These are phyloP conservation scores for Typhlichthys eigenmanni DNA, from an alignment of 2,797 vertebrate genomes.

Conservation along the genomic window DNA sequence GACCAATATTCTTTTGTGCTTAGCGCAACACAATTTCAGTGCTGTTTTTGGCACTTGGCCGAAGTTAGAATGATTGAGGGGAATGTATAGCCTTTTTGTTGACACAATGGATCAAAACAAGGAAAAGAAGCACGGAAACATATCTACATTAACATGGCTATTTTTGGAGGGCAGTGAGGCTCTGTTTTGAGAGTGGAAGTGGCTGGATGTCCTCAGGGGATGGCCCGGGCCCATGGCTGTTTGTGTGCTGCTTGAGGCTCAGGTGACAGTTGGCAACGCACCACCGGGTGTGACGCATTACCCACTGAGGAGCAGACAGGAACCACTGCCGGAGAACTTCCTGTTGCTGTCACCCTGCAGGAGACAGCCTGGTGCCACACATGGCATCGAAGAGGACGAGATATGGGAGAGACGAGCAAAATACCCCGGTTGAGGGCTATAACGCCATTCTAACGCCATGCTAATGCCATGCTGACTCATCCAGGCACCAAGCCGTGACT, in stretches of 20 bases:
- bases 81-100: conserved; percentile 46
- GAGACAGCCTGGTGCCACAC: conserved; percentile 83
- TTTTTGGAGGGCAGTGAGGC: conserved; percentile 55
- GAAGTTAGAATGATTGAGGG: conserved; percentile 40
- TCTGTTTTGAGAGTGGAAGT: conserved; percentile 67
- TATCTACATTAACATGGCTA: conserved; percentile 68
- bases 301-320: conserved; percentile 71
- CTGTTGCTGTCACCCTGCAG: conserved; percentile 79
- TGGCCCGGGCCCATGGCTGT: conserved; percentile 40
- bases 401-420: conserved; percentile 47
- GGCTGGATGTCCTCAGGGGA: conserved; percentile 40
- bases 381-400: conserved; percentile 56
- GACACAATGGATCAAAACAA: conserved; percentile 74
- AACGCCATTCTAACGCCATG: too few species aligned
- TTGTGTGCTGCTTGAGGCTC: conserved; percentile 63
- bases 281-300: conserved; percentile 66
- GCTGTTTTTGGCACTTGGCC: conserved; percentile 54
- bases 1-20: conserved; percentile 56
- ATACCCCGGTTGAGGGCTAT: conserved; percentile 33
- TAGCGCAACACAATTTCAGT: conserved; percentile 51
- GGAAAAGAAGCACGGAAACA: conserved; percentile 65
- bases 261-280: conserved; percentile 64
- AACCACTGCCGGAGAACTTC: conserved; percentile 80
- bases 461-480: too few species aligned
- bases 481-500: too few species aligned